Percentiles rank a stretch among this genome's conserved stretches.
These are phyloP conservation scores for Plestiodon gilberti DNA, from an alignment of 2,113 vertebrate genomes.

Conservation along the genomic window DNA sequence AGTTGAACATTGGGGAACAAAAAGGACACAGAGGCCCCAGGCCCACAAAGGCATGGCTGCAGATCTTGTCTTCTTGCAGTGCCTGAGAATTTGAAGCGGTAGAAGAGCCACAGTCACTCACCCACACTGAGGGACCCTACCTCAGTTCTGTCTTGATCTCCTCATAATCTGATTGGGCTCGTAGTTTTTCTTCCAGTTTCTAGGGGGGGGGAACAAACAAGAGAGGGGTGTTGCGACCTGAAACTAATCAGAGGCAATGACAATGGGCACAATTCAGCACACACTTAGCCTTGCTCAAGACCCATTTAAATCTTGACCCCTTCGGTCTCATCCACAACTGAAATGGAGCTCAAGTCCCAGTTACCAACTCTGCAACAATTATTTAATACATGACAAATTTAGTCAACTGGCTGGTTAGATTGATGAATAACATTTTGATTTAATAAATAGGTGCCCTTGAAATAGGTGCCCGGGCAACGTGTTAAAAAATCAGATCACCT, in stretches of 20 bases:
- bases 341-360: background rate
- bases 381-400: too few relatives aligned
- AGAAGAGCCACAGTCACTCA: background rate
- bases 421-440: too few relatives aligned
- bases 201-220: conserved; percentile 48
- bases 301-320: background rate
- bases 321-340: background rate
- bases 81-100: background rate
- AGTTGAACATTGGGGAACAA: fast-evolving
- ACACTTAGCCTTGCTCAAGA: background rate
- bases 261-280: background rate
- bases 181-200: conserved; percentile 94
- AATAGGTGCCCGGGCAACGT: too few relatives aligned
- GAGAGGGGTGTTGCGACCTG: too few relatives aligned
- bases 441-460: background rate
- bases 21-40: background rate
- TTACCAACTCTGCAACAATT: background rate
- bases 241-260: background rate
- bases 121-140: conserved; percentile 67
- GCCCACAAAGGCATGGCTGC: background rate
- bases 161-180: conserved; percentile 93
- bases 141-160: conserved; percentile 98
- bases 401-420: background rate
- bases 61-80: background rate
- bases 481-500: too few relatives aligned